Evolutionary conservation across 1,140 invertebrate genomes (phyloP).

Genomic region (Musca vetustissima): DNA sequence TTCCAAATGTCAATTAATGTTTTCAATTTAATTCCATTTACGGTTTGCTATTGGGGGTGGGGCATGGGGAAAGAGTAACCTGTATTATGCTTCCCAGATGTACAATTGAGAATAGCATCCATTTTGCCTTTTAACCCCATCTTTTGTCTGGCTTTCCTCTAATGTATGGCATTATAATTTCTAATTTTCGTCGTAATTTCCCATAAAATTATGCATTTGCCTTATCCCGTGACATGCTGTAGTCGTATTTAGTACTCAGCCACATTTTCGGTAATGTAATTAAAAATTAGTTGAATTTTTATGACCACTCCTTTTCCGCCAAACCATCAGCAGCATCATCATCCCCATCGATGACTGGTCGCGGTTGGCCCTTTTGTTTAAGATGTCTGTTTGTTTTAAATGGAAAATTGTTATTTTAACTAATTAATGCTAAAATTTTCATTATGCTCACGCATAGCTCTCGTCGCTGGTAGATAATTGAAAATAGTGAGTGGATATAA

Average conservation of each 20-base stretch:
- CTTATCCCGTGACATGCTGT: background rate
- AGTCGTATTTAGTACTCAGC: background rate
- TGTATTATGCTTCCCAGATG: too few relatives aligned
- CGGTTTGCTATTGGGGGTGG: too few relatives aligned
- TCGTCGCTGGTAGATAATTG: too few relatives aligned
- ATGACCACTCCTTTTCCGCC: background rate
- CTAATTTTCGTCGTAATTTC: conserved; percentile 12
- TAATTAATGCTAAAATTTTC: conserved; percentile 23
- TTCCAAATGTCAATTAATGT: conserved; percentile 24
- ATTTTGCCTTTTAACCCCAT: too few relatives aligned
- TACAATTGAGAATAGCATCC: too few relatives aligned
- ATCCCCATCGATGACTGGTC: background rate
- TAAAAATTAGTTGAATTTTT: conserved; percentile 21
- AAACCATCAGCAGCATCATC: too few relatives aligned
- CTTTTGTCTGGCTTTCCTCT: background rate
- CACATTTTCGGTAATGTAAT: conserved; percentile 22
- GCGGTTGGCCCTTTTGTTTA: background rate
- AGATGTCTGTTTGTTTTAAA: conserved; percentile 18
- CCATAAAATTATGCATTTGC: conserved; percentile 15
- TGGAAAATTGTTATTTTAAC: conserved; percentile 20
- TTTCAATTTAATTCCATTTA: conserved; percentile 5
- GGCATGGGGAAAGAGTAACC: too few relatives aligned
- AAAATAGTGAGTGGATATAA: too few relatives aligned
- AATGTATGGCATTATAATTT: conserved; percentile 19
- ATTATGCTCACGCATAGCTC: conserved; percentile 10